Percentiles rank a stretch among this genome's conserved stretches.
These are phyloP conservation scores for Anhinga rufa DNA, from an alignment of 2,113 vertebrate genomes.

Conservation along the genomic window DNA sequence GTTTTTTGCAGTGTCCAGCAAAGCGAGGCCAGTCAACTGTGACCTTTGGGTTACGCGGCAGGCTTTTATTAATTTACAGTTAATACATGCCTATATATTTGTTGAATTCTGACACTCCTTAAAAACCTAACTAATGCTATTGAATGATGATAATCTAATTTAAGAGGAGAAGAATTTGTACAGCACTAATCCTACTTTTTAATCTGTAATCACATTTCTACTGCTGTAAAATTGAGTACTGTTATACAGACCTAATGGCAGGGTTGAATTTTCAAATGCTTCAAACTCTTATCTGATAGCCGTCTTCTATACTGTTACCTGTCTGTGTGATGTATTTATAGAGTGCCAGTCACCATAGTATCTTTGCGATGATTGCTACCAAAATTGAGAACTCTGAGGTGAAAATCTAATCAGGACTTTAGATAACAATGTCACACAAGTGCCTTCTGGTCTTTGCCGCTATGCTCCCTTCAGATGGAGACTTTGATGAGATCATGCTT, in stretches of 20 bases:
- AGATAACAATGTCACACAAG: constrained; percentile 56
- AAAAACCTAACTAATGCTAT: background rate
- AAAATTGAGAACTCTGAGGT: constrained; percentile 65
- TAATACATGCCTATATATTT: background rate
- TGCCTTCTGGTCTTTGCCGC: constrained; percentile 44
- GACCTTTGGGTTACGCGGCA: background rate
- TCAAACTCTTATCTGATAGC: constrained; percentile 29
- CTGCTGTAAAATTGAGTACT: background rate
- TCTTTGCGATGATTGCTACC: constrained; percentile 51
- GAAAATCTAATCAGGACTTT: constrained; percentile 62
- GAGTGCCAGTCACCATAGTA: constrained; percentile 47
- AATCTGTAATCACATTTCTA: constrained; percentile 35
- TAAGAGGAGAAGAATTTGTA: constrained; percentile 17
- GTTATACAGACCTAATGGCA: constrained; percentile 34
- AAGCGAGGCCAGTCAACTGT: background rate
- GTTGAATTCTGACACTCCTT: background rate
- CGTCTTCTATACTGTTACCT: constrained; percentile 9
- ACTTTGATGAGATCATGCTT: constrained; percentile 46
- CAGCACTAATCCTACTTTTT: constrained; percentile 27
- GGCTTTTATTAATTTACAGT: background rate
- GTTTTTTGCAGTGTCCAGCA: background rate
- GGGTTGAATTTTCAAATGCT: constrained; percentile 47
- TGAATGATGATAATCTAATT: constrained; percentile 12
- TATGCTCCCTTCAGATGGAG: constrained; percentile 5
- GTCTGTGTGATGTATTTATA: constrained; percentile 47